Percentiles rank a stretch among this genome's conserved stretches.
Conservation (phyloP, 2,888 invertebrate species). For the Tethea ocularis region DNA sequence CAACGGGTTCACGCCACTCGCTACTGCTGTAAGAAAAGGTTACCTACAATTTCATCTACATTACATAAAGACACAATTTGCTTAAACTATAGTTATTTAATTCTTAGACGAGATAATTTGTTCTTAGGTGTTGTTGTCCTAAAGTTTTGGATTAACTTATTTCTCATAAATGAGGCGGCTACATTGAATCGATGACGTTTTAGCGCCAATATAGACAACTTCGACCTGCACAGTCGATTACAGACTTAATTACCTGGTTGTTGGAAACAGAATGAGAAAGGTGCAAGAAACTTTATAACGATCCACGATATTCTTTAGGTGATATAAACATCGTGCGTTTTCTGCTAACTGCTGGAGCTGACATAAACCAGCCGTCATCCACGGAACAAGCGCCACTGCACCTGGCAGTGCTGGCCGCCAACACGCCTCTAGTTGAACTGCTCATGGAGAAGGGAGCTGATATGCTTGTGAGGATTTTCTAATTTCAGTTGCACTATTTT, state of each 20-base stretch:
- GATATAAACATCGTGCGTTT: slow-evolving; percentile 67
- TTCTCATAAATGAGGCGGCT: no score
- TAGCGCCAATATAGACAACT: no score
- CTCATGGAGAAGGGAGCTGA: slow-evolving; percentile 79
- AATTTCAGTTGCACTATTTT: background rate
- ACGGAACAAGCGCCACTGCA: slow-evolving; percentile 77
- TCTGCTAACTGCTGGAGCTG: slow-evolving; percentile 74
- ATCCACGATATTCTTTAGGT: slow-evolving; percentile 40
- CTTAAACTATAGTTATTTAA: no score
- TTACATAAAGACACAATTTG: no score
- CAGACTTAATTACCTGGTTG: no score
- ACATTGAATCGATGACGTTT: no score
- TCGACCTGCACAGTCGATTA: no score
- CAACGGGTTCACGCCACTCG: slow-evolving; percentile 79
- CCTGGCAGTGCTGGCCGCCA: slow-evolving; percentile 65
- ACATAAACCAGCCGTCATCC: slow-evolving; percentile 64
- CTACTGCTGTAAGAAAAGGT: slow-evolving; percentile 77
- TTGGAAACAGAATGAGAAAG: no score
- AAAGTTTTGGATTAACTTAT: no score
- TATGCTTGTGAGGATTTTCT: slow-evolving; percentile 42
- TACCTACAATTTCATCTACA: no score
- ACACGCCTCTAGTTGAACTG: slow-evolving; percentile 57
- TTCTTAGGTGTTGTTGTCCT: no score
- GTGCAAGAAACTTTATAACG: background rate
- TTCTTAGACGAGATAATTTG: no score